These are phyloP conservation scores for Epizoanthus rinbou DNA, from an alignment of 92 coral and sea anemone genomes.

Conservation along the genomic window DNA sequence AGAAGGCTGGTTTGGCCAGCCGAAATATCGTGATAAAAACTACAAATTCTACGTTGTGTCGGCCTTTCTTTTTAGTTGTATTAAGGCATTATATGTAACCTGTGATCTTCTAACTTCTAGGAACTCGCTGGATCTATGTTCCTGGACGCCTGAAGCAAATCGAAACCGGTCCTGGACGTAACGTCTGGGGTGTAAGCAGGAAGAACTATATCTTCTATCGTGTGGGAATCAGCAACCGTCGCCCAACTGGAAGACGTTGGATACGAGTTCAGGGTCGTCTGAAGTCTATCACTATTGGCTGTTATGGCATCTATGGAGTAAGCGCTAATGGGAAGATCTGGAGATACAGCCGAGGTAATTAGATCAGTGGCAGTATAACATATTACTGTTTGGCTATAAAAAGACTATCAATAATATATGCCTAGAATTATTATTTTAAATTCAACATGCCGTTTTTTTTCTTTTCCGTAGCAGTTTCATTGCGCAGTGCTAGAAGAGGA, in stretches of 20 bases:
- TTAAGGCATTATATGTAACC: no score
- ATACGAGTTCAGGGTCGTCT: constrained; percentile 30
- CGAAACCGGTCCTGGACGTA: constrained; percentile 26
- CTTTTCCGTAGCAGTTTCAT: no score
- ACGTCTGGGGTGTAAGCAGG: constrained; percentile 17
- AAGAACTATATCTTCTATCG: constrained; percentile 26
- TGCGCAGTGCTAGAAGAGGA: no score
- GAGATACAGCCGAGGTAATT: constrained; percentile 12
- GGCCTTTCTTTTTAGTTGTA: no score
- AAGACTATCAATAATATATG: no score
- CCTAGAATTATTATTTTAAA: no score
- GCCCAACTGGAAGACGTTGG: constrained; percentile 25
- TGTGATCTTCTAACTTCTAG: not conserved
- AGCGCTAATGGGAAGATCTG: constrained; percentile 11
- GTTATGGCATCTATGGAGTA: constrained; percentile 33
- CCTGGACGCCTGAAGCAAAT: constrained; percentile 31
- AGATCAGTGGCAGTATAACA: no score
- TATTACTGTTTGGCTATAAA: no score
- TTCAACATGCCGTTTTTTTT: no score
- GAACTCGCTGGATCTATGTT: constrained; percentile 13
- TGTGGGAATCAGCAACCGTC: constrained; percentile 5
- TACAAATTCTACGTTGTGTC: no score
- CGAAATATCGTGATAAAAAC: no score
- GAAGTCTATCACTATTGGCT: constrained; percentile 15
- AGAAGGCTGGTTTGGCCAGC: no score